Evolutionary conservation across 2,113 vertebrate species (phyloP), one percentile per base, ranked within the genome.

Genomic region (Sprattus sprattus): DNA sequence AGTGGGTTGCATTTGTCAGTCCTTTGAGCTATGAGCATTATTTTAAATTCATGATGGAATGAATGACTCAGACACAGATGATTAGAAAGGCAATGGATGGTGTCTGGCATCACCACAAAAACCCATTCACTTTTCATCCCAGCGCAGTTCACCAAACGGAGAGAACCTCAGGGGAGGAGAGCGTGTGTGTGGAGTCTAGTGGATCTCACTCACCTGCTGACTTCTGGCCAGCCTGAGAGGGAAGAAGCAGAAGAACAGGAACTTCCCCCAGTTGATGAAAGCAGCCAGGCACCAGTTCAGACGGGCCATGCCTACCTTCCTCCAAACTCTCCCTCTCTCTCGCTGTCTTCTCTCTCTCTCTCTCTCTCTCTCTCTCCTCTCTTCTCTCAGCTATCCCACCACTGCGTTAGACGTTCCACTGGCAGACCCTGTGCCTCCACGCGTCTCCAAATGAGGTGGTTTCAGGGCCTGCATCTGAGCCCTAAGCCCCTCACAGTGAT

Each of bases 201-300:
- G 64, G 54, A 85, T 2, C 16, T 25, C 32, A 45, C 90, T 90
- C 95, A 95, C 94, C 95, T 95, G 91, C 16, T 85, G 87, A 81
- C 86, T 91, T 88, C 89, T 89, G 39, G 87, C 71, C 81, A 88
- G 89, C 83, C 93, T 88, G 88, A 96, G 94, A 0, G 96, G 96
- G 85, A 96, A 93, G 89, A 97, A 86, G 90, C 97, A 97, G 46
- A 90, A 93, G 88, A 97, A 94, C 83, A 97, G 83, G 84, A 94
- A 95, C 91, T 95, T 96, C 20, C 94, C 93, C 96, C 96, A 97
- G 90, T 90, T 93, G 91, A 96, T 91, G 88, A 97, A 83, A 0
- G 93, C 93, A 45, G 94, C 89, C 45, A 97, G 94, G 89, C 96
- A 97, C 95, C 96, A 96, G 89, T 91, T 89, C 67, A 96, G 90